phyloP scores from a whole-genome alignment of 2,797 vertebrate species.

The Chiloscyllium punctatum region DNA sequence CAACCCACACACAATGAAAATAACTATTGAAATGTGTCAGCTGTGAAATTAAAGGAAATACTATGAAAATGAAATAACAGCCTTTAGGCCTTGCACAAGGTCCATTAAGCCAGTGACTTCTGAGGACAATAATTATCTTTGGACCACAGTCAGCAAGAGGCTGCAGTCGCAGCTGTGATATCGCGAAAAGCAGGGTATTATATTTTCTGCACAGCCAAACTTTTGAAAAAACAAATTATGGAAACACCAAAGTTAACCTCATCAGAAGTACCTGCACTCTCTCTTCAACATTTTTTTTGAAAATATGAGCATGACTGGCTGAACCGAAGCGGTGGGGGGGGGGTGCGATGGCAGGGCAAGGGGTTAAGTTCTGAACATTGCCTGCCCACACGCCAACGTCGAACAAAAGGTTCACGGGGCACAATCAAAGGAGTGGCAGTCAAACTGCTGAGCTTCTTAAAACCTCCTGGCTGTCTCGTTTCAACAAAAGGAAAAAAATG shows the following conservation, averaged over 20 bases:
- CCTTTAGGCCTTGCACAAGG: slow-evolving; percentile 37
- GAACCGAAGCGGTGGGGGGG: slow-evolving; percentile 48
- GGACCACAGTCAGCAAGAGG: slow-evolving; percentile 32
- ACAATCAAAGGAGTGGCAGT: slow-evolving; percentile 63
- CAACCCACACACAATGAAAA: slow-evolving; percentile 1
- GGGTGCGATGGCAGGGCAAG: neutral
- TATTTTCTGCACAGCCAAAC: slow-evolving; percentile 15
- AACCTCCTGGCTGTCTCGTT: slow-evolving; percentile 66
- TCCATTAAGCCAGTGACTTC: slow-evolving; percentile 36
- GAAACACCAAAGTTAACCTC: neutral
- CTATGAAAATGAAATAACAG: slow-evolving; percentile 35
- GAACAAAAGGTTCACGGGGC: slow-evolving; percentile 71
- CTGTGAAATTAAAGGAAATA: slow-evolving; percentile 36
- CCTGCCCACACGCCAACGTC: slow-evolving; percentile 73
- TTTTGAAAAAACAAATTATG: slow-evolving; percentile 16
- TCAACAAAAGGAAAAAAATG: slow-evolving; percentile 54
- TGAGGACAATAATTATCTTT: slow-evolving; percentile 39
- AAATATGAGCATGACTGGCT: slow-evolving; percentile 66
- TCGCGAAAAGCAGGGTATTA: neutral
- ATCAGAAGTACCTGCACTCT: slow-evolving; percentile 56
- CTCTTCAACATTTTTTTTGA: slow-evolving; percentile 56
- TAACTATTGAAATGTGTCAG: slow-evolving; percentile 32
- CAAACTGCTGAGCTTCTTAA: slow-evolving; percentile 71
- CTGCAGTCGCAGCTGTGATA: slow-evolving; percentile 21
- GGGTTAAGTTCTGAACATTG: slow-evolving; percentile 69